Evolutionary conservation across 1,140 invertebrate genomes (phyloP), one percentile per base, ranked within the genome.

Genomic region (Zaprionus ghesquierei): DNA sequence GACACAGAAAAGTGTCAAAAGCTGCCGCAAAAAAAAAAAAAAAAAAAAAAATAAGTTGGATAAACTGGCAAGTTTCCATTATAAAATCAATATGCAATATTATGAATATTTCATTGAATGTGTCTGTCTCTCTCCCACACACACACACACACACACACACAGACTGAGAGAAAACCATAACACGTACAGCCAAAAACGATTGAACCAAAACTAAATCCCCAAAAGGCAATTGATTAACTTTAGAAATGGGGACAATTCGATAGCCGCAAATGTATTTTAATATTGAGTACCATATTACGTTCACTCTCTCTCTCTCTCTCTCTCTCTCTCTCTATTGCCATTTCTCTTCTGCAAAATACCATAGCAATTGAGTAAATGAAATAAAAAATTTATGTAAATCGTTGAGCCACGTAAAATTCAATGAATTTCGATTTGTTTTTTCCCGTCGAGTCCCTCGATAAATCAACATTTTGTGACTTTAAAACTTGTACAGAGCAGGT

Each of bases 151-250:
- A 71, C 44, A 53, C 56, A 31, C 49, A 53, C 10, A 25, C 20
- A 35, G 2, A 41, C 10, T 15, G 9, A 64, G 22, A 13, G 46
- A 31, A 33, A 71, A 31, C 55, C 62, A 63, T 46, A 59, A 38
- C 50, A 22, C 38, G 60, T 35, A 65, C 2, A 13, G 56, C 27
- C 49, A 33, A 50, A 66, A 59, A 2, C n/a, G 44, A 56, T 27
- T 72, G 51, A 68, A 49, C 25, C 60, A 66, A 66, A 77, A 61
- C 62, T 58, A 75, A 81, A 78, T 72, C 64, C 78, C 84, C 75
- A 65, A 79, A 77, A 78, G 75, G 73, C 82, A 76, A 89, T 87
- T 87, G 82, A 87, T 87, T 87, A 87, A 76, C 59, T 78, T 56
- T 13, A 10, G 58, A 65, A 74, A 50, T 74, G 60, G 35, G 68